Percentiles rank a stretch among this genome's conserved stretches.
These are phyloP conservation scores for Epinephelus lanceolatus DNA, from an alignment of 2,113 vertebrate genomes.

Conservation along the genomic window DNA sequence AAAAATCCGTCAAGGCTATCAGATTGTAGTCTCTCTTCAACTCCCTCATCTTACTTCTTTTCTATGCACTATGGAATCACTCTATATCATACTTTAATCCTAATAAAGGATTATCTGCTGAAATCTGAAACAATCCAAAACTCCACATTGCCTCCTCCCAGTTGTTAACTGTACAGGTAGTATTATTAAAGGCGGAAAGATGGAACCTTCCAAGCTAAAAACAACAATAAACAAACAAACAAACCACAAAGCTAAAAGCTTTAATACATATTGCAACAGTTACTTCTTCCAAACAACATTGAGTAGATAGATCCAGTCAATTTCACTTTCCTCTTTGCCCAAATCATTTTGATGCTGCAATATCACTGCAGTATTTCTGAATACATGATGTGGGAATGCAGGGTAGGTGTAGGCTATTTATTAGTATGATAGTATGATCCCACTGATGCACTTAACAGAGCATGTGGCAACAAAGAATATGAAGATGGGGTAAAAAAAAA, in stretches of 20 bases:
- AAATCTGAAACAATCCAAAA: background rate
- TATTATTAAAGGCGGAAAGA: too few relatives aligned
- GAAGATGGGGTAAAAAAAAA: background rate
- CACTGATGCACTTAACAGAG: background rate
- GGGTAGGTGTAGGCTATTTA: background rate
- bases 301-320: background rate
- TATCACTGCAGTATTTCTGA: background rate
- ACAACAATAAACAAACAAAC: background rate
- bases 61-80: background rate
- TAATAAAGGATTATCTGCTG: slow-evolving; percentile 2
- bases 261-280: background rate
- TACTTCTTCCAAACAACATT: background rate
- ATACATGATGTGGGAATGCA: background rate
- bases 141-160: background rate
- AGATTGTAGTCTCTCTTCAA: background rate
- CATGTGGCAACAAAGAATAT: background rate
- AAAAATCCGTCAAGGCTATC: background rate
- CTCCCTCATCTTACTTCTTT: background rate
- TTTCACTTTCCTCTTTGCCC: background rate
- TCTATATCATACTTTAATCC: background rate
- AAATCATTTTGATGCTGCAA: background rate
- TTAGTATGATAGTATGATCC: background rate
- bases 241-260: background rate
- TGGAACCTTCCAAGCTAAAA: background rate
- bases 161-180: too few relatives aligned